Evolutionary conservation across 2,113 vertebrate genomes (phyloP).

Genomic region (Petrocephalus zakoni): DNA sequence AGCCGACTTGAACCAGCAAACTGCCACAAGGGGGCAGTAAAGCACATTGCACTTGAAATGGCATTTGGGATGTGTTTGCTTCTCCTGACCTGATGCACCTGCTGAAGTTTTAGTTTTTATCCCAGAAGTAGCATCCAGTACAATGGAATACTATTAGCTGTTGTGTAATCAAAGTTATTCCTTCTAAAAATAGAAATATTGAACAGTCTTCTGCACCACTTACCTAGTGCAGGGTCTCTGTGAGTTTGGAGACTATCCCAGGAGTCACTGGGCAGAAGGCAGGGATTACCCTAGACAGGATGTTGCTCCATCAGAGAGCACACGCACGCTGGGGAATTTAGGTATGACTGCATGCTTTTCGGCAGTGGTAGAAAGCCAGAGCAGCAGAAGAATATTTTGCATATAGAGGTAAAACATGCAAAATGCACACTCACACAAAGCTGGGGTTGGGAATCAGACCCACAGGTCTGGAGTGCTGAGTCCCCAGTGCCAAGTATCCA

Average conservation of each 20-base stretch:
- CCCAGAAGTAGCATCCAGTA: background rate
- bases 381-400: background rate
- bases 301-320: background rate
- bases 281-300: background rate
- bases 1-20: background rate
- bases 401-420: background rate
- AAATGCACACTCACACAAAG: background rate
- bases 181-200: background rate
- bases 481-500: background rate
- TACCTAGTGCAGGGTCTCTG: background rate
- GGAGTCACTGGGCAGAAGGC: background rate
- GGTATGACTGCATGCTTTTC: background rate
- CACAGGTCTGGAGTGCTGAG: background rate
- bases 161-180: background rate
- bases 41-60: background rate
- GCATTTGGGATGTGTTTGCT: background rate
- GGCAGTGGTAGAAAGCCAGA: background rate
- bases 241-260: background rate
- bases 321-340: background rate
- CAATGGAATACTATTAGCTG: background rate
- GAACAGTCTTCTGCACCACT: background rate
- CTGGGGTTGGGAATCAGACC: background rate
- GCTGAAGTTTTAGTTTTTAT: background rate
- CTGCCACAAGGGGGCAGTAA: background rate
- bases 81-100: background rate